phyloP scores from a whole-genome alignment of 1,140 invertebrate genomes.

The Tetranychus urticae region DNA sequence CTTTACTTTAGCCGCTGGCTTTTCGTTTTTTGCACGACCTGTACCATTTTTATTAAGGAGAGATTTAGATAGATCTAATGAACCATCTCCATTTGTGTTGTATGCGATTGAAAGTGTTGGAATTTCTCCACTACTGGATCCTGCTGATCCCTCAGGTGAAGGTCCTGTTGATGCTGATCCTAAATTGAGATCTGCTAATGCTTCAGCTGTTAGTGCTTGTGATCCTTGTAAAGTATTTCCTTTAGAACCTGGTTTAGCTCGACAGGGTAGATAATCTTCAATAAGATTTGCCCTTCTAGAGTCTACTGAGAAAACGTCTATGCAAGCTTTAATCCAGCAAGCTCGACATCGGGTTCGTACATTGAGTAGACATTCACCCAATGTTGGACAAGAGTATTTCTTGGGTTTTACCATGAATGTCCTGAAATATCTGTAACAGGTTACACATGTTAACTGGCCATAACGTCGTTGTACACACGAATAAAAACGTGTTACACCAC shows the following conservation, averaged over 20 bases:
- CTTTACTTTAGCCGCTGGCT: neutral
- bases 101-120: neutral
- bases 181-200: neutral
- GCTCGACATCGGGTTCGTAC: conserved; percentile 1
- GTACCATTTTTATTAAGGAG: neutral
- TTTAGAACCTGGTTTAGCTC: neutral
- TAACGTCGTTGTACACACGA: conserved; percentile 8
- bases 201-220: neutral
- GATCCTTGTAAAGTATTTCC: neutral
- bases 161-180: neutral
- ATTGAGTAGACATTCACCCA: conserved; percentile 1
- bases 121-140: neutral
- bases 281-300: neutral
- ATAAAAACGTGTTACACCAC: conserved; percentile 7
- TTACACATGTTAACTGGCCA: conserved; percentile 3
- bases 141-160: neutral
- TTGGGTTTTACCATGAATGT: conserved; percentile 3
- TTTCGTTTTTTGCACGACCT: neutral
- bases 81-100: neutral
- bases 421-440: conserved; percentile 8
- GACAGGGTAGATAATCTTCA: neutral
- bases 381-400: conserved; percentile 2
- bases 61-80: neutral
- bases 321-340: conserved; percentile 1
- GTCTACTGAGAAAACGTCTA: neutral